phyloP scores from a whole-genome alignment of 1,140 invertebrate genomes.

The Drosophila insularis region DNA sequence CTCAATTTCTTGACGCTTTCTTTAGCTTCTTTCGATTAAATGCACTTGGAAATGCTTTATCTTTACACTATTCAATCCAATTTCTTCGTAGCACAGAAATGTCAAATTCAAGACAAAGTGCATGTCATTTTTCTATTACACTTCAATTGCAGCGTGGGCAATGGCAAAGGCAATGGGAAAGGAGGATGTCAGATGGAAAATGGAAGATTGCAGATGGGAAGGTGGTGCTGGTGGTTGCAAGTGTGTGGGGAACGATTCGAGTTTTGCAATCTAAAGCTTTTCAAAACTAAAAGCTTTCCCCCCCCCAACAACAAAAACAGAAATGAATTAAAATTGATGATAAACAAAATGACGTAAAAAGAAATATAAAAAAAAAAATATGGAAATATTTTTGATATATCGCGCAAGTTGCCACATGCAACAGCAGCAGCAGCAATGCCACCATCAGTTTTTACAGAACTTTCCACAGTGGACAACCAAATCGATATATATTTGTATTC shows the following conservation, averaged over 20 bases:
- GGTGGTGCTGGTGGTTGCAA: neutral
- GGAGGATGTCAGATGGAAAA: no score
- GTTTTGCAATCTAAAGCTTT: constrained; percentile 17
- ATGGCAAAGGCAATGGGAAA: no score
- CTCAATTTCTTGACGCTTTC: neutral
- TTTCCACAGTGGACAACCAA: constrained; percentile 8
- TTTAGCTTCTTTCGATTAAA: constrained; percentile 1
- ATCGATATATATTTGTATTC: constrained; percentile 5
- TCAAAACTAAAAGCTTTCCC: constrained; percentile 16
- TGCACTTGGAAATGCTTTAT: neutral
- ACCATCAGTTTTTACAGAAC: constrained; percentile 10
- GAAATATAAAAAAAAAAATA: constrained; percentile 26
- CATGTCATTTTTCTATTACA: constrained; percentile 26
- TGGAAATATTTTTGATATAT: constrained; percentile 54
- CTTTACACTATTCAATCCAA: constrained; percentile 11
- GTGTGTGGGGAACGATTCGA: neutral
- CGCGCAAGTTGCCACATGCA: constrained; percentile 11
- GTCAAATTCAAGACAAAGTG: constrained; percentile 27
- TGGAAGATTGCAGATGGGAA: no score
- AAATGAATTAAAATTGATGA: constrained; percentile 53
- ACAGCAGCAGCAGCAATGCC: neutral
- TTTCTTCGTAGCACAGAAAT: constrained; percentile 18
- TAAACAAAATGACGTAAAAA: constrained; percentile 11
- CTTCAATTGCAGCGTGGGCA: constrained; percentile 11
- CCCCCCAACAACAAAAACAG: constrained; percentile 13